Evolutionary conservation across 2,113 vertebrate genomes (phyloP), one percentile per base, ranked within the genome.

Genomic region (Pionites leucogaster): DNA sequence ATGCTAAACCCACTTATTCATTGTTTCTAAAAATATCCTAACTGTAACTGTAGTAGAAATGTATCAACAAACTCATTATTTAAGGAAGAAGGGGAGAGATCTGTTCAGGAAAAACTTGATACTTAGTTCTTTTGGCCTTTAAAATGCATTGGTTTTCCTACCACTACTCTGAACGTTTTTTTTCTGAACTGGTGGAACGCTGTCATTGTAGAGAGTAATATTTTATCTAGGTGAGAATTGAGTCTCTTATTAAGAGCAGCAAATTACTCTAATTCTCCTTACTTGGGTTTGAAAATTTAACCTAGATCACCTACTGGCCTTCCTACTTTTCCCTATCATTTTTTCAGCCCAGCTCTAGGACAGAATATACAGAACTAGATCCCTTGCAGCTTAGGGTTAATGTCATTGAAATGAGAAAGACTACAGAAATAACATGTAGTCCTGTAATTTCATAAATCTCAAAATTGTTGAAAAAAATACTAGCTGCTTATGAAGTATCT

Each of bases 361-460:
- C 27, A 55, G 28, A 42, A 50, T 71, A 20, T 78, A 35, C 10
- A 75, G 70, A 87, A 49, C 14, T 18, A 44, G 24, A 57, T 78
- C 42, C 63, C 64, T 67, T 52, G 37, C 9, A 6, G 27, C 10
- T 17, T 5, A 44, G 13, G 33, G 41, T 17, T 17, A 2, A 16
- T 53, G 17, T 81, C 27, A 41, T 3, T 75, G 62, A 76, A 92
- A 75, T 47, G 57, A 64, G 28, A 88, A 71, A 19, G 20, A n/a
- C 41, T 80, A 11, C 24, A 52, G 47, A 77, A 72, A 25, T 53
- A 82, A 46, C 29, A 35, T 4, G 3, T 35, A n/a, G 23, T 76
- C 60, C 52, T 93, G 37, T 86, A 76, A 68, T 82, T 96, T 90
- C n/a, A n/a, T 84, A 77, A 88, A 87, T 93, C 70, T 75, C 27